Percentiles rank a stretch among this genome's conserved stretches.
Evolutionary conservation across 2,888 invertebrate species (phyloP).

Genomic region (Aromia moschata): DNA sequence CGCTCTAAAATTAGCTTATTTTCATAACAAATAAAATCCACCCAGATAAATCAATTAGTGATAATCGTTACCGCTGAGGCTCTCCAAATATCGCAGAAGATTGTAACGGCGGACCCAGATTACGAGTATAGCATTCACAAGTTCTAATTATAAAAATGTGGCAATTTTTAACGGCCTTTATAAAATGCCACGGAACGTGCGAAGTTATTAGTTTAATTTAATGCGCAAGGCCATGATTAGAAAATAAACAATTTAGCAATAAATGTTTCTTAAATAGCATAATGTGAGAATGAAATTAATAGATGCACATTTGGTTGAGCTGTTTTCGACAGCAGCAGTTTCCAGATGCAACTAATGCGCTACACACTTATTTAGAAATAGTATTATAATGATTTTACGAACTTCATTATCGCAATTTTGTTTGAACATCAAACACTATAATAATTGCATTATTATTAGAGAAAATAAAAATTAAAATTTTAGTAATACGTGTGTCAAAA

Average conservation of each 20-base stretch:
- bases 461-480: no score
- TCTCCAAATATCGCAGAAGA: constrained; percentile 32
- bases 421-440: no score
- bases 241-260: not conserved
- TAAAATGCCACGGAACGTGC: not conserved
- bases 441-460: no score
- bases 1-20: constrained; percentile 55
- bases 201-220: not conserved
- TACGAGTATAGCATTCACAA: not conserved
- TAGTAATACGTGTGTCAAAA: no score
- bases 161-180: not conserved
- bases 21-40: constrained; percentile 56
- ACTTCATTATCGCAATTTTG: no score
- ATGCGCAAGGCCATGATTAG: not conserved
- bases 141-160: not conserved
- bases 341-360: no score
- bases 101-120: constrained; percentile 2
- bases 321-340: no score
- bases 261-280: not conserved
- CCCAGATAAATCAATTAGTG: constrained; percentile 50
- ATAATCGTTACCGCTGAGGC: constrained; percentile 41
- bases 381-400: no score
- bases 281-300: not conserved
- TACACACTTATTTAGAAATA: no score
- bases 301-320: not conserved